Evolutionary conservation across 2,888 invertebrate species (phyloP), one percentile per base, ranked within the genome.

Genomic region (Apoderus coryli): DNA sequence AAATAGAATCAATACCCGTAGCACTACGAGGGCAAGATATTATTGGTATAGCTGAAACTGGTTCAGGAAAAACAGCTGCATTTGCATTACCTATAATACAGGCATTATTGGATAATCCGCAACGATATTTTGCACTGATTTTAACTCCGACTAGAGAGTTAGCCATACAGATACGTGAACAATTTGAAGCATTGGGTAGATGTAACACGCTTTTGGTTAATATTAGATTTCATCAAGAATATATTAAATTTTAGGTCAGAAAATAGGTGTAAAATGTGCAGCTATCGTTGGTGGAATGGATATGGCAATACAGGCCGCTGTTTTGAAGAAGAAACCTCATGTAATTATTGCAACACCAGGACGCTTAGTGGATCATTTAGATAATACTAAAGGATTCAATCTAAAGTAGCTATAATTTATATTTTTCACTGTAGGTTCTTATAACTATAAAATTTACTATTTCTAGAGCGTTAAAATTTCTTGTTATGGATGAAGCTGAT

Each of bases 401-500:
- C 61, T 47, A 33, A 40, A 37, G 39, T 39, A 25, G 12, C n/a
- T 7, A n/a, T 6, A 7, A 19, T 7, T 7, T n/a, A 19, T 7
- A 7, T 10, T 10, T 27, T 11, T 10, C 5, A 27, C 5, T 9
- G 10, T 28, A 38, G 29, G 34, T 14, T 22, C 15, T 29, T 19
- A 30, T 14, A n/a, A 4, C 3, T 6, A 9, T 11, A 27, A 6
- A 6, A 22, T 6, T 32, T 35, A 12, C 14, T n/a, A n/a, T n/a
- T n/a, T n/a, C n/a, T n/a, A 39, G 48, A 27, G 47, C 50, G 6
- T 32, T 52, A 22, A 52, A 52, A 40, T 52, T 42, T 35, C 43
- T 81, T 72, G 84, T 96, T 0, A 92, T 98, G 92, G 98, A 98
- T 47, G 98, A 98, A 70, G 98, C 98, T 0, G 98, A 98, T 60